phyloP scores from a whole-genome alignment of 2,888 invertebrate genomes.

The Macrosoma leucophasiata region DNA sequence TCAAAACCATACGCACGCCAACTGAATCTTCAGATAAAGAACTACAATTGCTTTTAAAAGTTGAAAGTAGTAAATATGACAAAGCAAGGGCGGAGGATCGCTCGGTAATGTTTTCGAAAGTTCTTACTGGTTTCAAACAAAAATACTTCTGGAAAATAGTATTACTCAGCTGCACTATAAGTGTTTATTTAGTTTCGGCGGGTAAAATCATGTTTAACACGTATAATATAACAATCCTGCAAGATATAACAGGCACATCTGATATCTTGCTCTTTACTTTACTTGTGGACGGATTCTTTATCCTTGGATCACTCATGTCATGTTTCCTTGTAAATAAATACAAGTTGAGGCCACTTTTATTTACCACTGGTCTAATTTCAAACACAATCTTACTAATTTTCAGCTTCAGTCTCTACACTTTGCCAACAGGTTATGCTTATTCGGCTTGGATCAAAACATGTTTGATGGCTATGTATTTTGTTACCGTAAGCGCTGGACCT shows the following conservation, averaged over 20 bases:
- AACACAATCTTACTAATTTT: constrained; percentile 19
- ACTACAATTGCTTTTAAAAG: constrained; percentile 20
- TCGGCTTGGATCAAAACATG: constrained; percentile 19
- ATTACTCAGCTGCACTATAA: constrained; percentile 15
- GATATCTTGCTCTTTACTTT: constrained; percentile 26
- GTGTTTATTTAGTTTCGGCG: constrained; percentile 19
- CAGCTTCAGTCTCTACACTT: constrained; percentile 20
- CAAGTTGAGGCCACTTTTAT: constrained; percentile 23
- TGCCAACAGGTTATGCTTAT: constrained; percentile 6
- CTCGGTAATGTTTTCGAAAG: constrained; percentile 4
- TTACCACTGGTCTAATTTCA: constrained; percentile 22
- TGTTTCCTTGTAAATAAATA: constrained; percentile 21
- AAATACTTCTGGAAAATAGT: constrained; percentile 25
- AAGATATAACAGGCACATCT: constrained; percentile 23
- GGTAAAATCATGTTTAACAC: constrained; percentile 23
- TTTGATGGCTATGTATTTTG: constrained; percentile 24
- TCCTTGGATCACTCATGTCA: constrained; percentile 25
- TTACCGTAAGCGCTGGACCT: constrained; percentile 23
- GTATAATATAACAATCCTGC: constrained; percentile 23
- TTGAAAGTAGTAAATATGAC: constrained; percentile 14
- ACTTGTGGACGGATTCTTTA: constrained; percentile 19
- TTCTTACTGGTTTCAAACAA: constrained; percentile 13
- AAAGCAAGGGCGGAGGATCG: not conserved
- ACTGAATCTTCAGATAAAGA: constrained; percentile 18
- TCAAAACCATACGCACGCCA: constrained; percentile 23